A percentile compares a stretch with the other conserved stretches of the same genome.
phyloP scores from a whole-genome alignment of 1,140 invertebrate genomes.

The Pectinophora gossypiella region DNA sequence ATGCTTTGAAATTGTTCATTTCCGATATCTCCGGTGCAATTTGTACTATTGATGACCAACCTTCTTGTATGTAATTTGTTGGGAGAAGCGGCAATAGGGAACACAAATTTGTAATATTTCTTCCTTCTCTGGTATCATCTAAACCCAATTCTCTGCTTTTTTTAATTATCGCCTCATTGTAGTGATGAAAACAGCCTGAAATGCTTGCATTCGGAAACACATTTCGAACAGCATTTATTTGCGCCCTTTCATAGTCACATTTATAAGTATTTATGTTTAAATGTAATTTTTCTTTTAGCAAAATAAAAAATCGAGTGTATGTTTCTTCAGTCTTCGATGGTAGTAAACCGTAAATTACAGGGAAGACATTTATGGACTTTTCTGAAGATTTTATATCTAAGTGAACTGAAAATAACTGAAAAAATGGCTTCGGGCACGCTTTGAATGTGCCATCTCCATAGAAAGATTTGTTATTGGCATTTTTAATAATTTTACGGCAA shows the following conservation, averaged over 20 bases:
- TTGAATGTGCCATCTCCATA: too few relatives aligned
- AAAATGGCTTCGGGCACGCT: too few relatives aligned
- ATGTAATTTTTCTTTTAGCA: neutral
- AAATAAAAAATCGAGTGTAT: too few relatives aligned
- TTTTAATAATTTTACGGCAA: too few relatives aligned
- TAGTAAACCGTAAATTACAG: too few relatives aligned
- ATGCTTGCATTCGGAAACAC: neutral
- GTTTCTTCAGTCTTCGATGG: too few relatives aligned
- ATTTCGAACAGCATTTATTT: neutral
- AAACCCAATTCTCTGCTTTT: neutral
- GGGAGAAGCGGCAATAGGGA: neutral
- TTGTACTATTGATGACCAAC: neutral
- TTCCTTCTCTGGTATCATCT: neutral
- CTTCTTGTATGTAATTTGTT: neutral
- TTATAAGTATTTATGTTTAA: neutral
- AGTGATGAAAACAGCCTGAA: constrained; percentile 19
- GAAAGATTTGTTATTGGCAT: too few relatives aligned
- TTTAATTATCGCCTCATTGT: constrained; percentile 16
- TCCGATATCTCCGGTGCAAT: too few relatives aligned
- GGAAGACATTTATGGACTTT: too few relatives aligned
- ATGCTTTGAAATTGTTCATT: neutral
- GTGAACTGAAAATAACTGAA: too few relatives aligned
- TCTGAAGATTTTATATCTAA: too few relatives aligned
- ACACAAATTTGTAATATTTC: neutral
- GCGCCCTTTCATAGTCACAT: neutral